A percentile compares a stretch with the other conserved stretches of the same genome.
Evolutionary conservation across 2,797 vertebrate genomes (phyloP).

Genomic region (Channallabes apus): DNA sequence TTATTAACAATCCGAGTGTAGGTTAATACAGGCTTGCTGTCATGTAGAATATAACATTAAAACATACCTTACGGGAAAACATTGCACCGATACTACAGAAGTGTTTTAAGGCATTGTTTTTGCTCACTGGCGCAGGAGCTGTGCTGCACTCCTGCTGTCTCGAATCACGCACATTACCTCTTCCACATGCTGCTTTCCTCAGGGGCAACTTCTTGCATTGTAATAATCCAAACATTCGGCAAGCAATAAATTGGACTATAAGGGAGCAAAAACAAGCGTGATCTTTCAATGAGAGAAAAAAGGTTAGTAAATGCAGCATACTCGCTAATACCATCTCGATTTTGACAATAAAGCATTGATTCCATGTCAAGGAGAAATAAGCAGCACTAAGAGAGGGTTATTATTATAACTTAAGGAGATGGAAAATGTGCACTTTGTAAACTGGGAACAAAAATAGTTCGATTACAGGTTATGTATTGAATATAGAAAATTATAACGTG

Average conservation of each 20-base stretch:
- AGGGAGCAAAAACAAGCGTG: background rate
- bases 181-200: background rate
- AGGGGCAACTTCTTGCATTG: background rate
- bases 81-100: slow-evolving; percentile 19
- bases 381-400: background rate
- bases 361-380: background rate
- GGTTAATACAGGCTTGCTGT: slow-evolving; percentile 36
- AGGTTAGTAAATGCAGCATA: background rate
- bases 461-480: background rate
- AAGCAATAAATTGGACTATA: background rate
- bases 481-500: background rate
- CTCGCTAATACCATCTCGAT: no score
- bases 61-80: slow-evolving; percentile 27
- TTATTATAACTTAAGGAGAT: background rate
- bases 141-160: background rate
- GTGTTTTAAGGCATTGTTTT: slow-evolving; percentile 13
- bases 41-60: slow-evolving; percentile 35
- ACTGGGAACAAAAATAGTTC: background rate
- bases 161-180: background rate
- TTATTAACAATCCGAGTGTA: slow-evolving; percentile 38
- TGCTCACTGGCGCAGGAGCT: background rate
- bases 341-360: background rate
- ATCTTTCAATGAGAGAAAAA: background rate
- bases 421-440: background rate
- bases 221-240: slow-evolving; percentile 3